A percentile compares a stretch with the other conserved stretches of the same genome.
These are phyloP conservation scores for Stichopus chloronotus DNA, from an alignment of 35 echinoderm and acorn worm genomes.

Conservation along the genomic window DNA sequence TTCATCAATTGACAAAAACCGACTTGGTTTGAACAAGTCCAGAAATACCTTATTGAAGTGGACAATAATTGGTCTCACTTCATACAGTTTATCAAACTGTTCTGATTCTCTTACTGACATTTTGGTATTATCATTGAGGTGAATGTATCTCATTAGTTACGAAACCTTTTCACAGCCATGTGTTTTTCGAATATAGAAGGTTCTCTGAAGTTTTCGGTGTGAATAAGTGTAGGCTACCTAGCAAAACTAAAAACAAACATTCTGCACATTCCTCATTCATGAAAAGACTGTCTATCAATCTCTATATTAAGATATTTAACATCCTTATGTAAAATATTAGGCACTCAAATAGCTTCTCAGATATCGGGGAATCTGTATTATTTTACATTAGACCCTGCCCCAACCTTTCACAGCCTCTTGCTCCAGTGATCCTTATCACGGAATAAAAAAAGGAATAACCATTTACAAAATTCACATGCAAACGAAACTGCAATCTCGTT, in stretches of 20 bases:
- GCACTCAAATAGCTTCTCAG: not conserved
- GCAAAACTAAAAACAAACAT: not conserved
- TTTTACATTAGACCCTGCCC: not conserved
- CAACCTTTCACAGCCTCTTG: not conserved
- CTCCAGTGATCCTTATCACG: not conserved
- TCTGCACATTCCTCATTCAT: not conserved
- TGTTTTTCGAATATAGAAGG: not conserved
- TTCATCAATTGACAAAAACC: conserved; percentile 27
- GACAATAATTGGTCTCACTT: conserved; percentile 32
- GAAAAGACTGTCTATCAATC: not conserved
- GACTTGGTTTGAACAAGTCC: not conserved
- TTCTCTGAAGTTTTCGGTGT: not conserved
- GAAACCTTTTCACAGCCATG: conserved; percentile 1
- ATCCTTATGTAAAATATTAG: not conserved
- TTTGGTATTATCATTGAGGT: conserved; percentile 30
- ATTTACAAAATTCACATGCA: conserved; percentile 19
- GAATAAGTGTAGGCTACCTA: not conserved
- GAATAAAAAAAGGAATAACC: not conserved
- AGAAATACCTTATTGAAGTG: conserved; percentile 25
- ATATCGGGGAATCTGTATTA: not conserved
- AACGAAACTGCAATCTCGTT: not conserved
- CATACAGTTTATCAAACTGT: conserved; percentile 31
- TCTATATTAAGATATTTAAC: not conserved
- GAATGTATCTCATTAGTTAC: conserved; percentile 33
- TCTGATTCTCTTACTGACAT: not conserved